phyloP scores from a whole-genome alignment of 92 coral and sea anemone species.

The Scolanthus callimorphus region DNA sequence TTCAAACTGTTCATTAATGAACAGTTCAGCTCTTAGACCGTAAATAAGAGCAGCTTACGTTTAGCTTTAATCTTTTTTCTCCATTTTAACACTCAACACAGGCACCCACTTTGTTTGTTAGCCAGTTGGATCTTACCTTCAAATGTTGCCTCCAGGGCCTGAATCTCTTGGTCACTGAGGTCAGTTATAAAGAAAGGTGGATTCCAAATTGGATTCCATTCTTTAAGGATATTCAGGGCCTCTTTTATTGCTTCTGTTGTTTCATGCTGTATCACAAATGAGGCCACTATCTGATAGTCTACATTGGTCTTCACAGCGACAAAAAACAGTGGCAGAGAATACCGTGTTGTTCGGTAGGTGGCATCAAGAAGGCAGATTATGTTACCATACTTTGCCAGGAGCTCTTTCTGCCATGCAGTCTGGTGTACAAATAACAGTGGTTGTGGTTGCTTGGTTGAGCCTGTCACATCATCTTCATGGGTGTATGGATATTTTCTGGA shows the following conservation, averaged over 20 bases:
- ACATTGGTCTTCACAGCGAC: conserved; percentile 56
- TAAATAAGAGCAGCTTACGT: no score
- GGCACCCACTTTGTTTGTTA: not conserved
- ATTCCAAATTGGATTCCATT: conserved; percentile 51
- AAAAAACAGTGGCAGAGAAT: conserved; percentile 49
- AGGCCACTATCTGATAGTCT: conserved; percentile 43
- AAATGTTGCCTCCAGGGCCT: conserved; percentile 45
- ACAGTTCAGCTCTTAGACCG: no score
- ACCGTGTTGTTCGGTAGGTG: conserved; percentile 44
- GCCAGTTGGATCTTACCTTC: conserved; percentile 23
- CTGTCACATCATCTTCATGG: no score
- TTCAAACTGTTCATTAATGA: no score
- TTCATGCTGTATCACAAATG: conserved; percentile 39
- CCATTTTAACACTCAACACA: not conserved
- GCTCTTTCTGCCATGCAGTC: conserved; percentile 35
- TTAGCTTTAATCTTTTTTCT: not conserved
- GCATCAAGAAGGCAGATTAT: conserved; percentile 44
- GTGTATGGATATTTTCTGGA: no score
- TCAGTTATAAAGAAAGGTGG: conserved; percentile 46
- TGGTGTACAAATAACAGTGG: conserved; percentile 49
- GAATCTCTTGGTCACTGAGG: conserved; percentile 47
- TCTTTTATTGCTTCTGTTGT: conserved; percentile 29
- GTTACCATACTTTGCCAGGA: conserved; percentile 27
- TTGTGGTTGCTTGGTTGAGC: conserved; percentile 16
- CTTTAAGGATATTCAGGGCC: conserved; percentile 24